Conservation (phyloP, 2,888 invertebrate genomes). For the Copidosoma aretas region DNA sequence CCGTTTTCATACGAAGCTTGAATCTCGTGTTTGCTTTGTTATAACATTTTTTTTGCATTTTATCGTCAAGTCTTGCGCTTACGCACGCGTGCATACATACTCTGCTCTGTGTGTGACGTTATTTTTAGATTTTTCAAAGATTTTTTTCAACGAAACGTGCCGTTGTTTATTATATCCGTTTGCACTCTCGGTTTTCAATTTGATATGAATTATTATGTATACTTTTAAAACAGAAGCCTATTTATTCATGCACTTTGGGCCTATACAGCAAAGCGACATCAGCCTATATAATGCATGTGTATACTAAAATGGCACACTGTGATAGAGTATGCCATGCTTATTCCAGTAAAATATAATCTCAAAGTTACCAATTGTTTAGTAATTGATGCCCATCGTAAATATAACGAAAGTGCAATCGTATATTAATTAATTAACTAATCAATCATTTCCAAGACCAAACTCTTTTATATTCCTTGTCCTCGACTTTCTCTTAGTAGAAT, state of each 20-base stretch:
- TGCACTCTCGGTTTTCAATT: neutral
- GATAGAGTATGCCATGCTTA: too few relatives aligned
- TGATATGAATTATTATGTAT: neutral
- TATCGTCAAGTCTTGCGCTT: slow-evolving; percentile 14
- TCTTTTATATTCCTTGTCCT: neutral
- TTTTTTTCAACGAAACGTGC: slow-evolving; percentile 23
- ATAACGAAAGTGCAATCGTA: slow-evolving; percentile 18
- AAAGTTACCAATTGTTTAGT: neutral
- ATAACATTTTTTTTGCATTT: slow-evolving; percentile 17
- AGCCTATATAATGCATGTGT: too few relatives aligned
- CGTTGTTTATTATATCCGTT: slow-evolving; percentile 3
- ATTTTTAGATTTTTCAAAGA: neutral
- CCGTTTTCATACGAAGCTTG: slow-evolving; percentile 28
- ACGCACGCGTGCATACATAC: slow-evolving; percentile 27
- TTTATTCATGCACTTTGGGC: too few relatives aligned
- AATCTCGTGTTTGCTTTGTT: slow-evolving; percentile 12
- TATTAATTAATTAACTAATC: slow-evolving; percentile 1
- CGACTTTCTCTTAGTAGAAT: slow-evolving; percentile 6
- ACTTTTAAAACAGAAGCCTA: too few relatives aligned
- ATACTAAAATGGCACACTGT: too few relatives aligned
- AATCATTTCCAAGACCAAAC: slow-evolving; percentile 8
- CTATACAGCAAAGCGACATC: too few relatives aligned
- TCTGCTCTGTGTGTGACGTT: slow-evolving; percentile 25
- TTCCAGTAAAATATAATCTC: too few relatives aligned
- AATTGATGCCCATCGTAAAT: neutral